These are phyloP conservation scores for Tympanoctomys barrerae DNA, from an alignment of 2,797 vertebrate species.

Conservation along the genomic window DNA sequence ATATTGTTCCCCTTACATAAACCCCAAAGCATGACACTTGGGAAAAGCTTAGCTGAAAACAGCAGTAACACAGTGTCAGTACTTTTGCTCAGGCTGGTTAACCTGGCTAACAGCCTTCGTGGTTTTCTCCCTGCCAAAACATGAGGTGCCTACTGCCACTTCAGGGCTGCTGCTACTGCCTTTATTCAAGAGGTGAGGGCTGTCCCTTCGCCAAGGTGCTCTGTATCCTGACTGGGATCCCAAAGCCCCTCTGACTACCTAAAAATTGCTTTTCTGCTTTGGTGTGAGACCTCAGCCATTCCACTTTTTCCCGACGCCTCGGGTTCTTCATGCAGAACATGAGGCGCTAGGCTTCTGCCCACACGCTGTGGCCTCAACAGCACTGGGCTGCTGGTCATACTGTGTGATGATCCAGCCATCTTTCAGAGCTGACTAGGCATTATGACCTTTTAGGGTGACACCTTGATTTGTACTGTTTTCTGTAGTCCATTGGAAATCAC, in stretches of 20 bases:
- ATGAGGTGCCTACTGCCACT: neutral
- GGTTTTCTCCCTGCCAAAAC: neutral
- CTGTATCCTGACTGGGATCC: neutral
- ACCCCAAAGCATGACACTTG: neutral
- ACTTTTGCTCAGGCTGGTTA: neutral
- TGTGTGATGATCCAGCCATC: neutral
- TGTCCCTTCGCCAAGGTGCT: neutral
- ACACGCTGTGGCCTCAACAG: neutral
- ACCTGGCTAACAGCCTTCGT: neutral
- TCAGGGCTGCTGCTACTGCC: neutral
- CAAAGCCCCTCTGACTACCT: conserved; percentile 14
- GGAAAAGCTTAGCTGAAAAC: neutral
- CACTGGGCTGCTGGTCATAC: neutral
- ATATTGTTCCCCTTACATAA: too few species aligned
- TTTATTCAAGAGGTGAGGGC: neutral
- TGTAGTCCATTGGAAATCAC: neutral
- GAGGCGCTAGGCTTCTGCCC: neutral
- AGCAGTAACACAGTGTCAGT: neutral
- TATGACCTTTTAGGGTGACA: neutral
- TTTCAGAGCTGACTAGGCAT: neutral
- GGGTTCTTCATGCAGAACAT: neutral
- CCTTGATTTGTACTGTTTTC: neutral
- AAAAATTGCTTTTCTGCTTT: neutral
- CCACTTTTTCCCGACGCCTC: neutral
- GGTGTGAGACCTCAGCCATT: neutral